Conservation (phyloP, 2,113 vertebrate genomes). For the Dunckerocampus dactyliophorus region DNA sequence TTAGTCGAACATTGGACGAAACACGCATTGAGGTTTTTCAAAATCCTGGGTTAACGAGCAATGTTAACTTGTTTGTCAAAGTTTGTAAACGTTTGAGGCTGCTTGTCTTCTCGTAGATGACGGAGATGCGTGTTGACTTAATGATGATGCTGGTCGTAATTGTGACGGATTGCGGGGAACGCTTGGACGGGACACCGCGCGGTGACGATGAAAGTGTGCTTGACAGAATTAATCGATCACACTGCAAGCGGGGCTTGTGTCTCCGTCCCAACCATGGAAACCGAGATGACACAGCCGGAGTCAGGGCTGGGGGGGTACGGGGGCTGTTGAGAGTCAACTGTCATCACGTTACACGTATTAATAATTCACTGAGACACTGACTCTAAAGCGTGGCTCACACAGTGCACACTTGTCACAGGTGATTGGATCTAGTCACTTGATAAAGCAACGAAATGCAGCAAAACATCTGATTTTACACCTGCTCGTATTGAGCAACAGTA, state of each 20-base stretch:
- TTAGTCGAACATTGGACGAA: no score
- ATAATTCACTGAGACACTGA: slow-evolving; percentile 58
- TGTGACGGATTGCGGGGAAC: slow-evolving; percentile 53
- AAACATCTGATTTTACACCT: no score
- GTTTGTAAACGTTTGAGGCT: not conserved
- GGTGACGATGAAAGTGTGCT: slow-evolving; percentile 59
- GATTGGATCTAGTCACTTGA: slow-evolving; percentile 17
- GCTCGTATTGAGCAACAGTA: no score
- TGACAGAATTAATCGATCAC: slow-evolving; percentile 64
- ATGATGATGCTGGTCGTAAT: slow-evolving; percentile 55
- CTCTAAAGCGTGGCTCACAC: slow-evolving; percentile 3
- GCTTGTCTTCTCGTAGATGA: slow-evolving; percentile 5
- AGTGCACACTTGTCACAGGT: slow-evolving; percentile 21
- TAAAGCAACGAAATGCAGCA: not conserved
- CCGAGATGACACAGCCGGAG: slow-evolving; percentile 54
- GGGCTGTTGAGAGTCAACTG: slow-evolving; percentile 44
- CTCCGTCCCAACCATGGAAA: slow-evolving; percentile 49
- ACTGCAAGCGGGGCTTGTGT: slow-evolving; percentile 25
- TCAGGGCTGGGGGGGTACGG: slow-evolving; percentile 35
- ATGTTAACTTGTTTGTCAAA: no score
- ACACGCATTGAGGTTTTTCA: no score
- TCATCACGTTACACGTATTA: slow-evolving; percentile 54
- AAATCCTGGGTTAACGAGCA: no score
- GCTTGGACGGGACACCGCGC: slow-evolving; percentile 46
- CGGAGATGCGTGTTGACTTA: slow-evolving; percentile 44